Conservation (phyloP, 2,113 vertebrate species). For the Myrmophylax atrothorax region DNA sequence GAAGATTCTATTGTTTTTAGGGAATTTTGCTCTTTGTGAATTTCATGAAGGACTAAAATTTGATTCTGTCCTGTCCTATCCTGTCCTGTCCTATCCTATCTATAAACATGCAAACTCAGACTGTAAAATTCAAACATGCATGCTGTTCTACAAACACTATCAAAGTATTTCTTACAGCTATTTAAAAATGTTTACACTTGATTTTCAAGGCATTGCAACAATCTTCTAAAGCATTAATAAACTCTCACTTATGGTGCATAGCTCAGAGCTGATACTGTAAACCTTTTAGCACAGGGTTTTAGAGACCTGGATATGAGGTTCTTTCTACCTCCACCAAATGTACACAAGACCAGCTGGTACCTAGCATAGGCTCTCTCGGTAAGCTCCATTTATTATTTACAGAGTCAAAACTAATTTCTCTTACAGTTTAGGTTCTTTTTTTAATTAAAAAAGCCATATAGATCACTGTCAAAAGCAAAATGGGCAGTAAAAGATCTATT, state of each 20-base stretch:
- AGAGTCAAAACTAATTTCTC: constrained; percentile 24
- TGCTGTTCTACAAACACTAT: constrained; percentile 30
- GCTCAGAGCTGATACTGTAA: background rate
- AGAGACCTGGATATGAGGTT: background rate
- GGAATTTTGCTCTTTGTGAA: constrained; percentile 26
- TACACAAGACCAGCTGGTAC: background rate
- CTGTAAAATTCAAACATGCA: background rate
- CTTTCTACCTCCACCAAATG: background rate
- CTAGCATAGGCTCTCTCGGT: background rate
- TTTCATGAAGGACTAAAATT: constrained; percentile 15
- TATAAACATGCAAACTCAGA: background rate
- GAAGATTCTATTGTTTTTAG: background rate
- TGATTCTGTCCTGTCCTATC: background rate
- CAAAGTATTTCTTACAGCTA: constrained; percentile 5
- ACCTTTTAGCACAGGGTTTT: background rate
- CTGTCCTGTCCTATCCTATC: no score
- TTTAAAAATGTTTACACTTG: background rate
- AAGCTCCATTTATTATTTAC: constrained; percentile 33
- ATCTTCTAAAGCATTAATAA: background rate
- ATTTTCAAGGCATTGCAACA: background rate
- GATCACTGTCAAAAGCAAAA: constrained; percentile 56
- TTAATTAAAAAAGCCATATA: constrained; percentile 1
- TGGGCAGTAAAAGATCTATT: constrained; percentile 36
- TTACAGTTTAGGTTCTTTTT: background rate
- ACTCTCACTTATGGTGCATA: background rate